Conservation (phyloP, 1,140 invertebrate genomes). For the Sitobion miscanthi region DNA sequence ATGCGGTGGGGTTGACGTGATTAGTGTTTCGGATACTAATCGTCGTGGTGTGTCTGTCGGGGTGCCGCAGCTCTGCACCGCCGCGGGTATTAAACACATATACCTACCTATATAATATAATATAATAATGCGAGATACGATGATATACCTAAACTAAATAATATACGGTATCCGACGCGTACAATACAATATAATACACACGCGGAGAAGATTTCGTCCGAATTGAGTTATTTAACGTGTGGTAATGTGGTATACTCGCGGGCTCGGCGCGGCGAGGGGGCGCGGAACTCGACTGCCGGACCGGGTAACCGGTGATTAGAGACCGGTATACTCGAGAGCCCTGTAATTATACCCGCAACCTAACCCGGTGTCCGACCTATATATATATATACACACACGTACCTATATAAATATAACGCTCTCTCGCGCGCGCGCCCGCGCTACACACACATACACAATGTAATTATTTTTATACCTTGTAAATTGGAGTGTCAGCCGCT, state of each 20-base stretch:
- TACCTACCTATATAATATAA: not conserved
- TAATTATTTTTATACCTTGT: conserved; percentile 56
- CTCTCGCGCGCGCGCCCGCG: not conserved
- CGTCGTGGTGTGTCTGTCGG: not conserved
- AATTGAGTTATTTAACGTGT: conserved; percentile 53
- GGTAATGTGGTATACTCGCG: conserved; percentile 9
- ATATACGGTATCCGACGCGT: not conserved
- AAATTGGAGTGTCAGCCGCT: conserved; percentile 51
- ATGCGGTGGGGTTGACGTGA: conserved; percentile 33
- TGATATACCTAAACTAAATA: not conserved
- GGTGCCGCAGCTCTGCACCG: not conserved
- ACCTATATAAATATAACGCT: not conserved
- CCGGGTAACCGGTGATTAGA: conserved; percentile 54
- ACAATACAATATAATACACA: not conserved
- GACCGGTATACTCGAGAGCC: conserved; percentile 48
- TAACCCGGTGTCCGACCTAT: conserved; percentile 23
- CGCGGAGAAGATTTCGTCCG: conserved; percentile 16
- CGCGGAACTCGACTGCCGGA: not conserved
- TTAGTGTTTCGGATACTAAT: conserved; percentile 46
- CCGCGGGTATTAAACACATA: no score
- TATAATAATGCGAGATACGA: not conserved
- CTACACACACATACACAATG: not conserved
- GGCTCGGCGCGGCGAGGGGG: not conserved
- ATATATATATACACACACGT: not conserved
- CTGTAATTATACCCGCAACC: conserved; percentile 48